phyloP scores from a whole-genome alignment of 2,113 vertebrate genomes.

The Scophthalmus maximus region DNA sequence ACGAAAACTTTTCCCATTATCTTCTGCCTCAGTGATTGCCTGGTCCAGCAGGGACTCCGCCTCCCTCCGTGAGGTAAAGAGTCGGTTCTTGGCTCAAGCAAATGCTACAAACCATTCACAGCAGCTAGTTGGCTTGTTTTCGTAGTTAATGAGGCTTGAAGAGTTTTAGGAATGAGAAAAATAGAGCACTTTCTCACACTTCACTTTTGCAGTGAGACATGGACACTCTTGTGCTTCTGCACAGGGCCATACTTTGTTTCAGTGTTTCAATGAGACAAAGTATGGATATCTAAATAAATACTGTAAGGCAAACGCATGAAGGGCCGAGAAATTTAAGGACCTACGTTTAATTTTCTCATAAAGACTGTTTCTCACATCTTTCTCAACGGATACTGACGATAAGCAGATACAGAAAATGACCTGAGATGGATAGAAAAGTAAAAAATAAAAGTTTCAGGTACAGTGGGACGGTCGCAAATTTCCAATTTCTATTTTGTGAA shows the following conservation, averaged over 20 bases:
- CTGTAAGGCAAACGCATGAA: slow-evolving; percentile 45
- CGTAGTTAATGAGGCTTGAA: slow-evolving; percentile 71
- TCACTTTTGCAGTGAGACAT: slow-evolving; percentile 42
- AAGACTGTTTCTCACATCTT: background rate
- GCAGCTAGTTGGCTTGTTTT: slow-evolving; percentile 67
- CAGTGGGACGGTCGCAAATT: background rate
- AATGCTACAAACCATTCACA: slow-evolving; percentile 58
- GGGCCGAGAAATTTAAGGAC: slow-evolving; percentile 25
- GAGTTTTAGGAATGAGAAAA: slow-evolving; percentile 65
- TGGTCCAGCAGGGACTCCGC: slow-evolving; percentile 42
- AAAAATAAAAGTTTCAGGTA: background rate
- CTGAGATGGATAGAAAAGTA: background rate
- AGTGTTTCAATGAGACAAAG: slow-evolving; percentile 57
- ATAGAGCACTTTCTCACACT: slow-evolving; percentile 57
- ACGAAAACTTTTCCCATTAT: slow-evolving; percentile 45
- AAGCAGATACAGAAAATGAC: background rate
- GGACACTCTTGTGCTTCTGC: slow-evolving; percentile 38
- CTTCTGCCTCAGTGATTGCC: slow-evolving; percentile 28
- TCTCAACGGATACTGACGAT: background rate
- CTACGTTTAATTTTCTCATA: background rate
- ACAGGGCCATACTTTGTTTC: slow-evolving; percentile 51
- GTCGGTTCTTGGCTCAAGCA: slow-evolving; percentile 52
- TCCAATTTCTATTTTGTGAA: background rate
- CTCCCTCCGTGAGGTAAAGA: slow-evolving; percentile 33
- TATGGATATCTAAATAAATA: slow-evolving; percentile 49